phyloP scores from a whole-genome alignment of 2,797 vertebrate genomes.

The Microtus obscurus region DNA sequence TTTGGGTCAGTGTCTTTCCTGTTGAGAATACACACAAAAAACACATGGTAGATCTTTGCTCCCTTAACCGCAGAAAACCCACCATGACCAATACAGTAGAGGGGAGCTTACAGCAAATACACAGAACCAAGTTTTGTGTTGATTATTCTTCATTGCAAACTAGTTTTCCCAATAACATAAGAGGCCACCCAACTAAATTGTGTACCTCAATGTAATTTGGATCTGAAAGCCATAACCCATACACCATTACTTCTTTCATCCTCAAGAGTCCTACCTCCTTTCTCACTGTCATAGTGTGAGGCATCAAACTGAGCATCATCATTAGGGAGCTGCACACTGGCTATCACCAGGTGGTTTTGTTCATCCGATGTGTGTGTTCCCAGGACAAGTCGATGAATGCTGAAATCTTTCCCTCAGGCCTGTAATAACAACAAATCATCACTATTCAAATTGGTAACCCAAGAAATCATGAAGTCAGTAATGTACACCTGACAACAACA shows the following conservation, averaged over 20 bases:
- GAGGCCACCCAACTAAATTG: background rate
- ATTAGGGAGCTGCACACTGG: slow-evolving; percentile 97
- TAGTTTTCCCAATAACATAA: slow-evolving; percentile 41
- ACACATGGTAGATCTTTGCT: background rate
- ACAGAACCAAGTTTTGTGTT: slow-evolving; percentile 33
- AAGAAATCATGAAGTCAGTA: background rate
- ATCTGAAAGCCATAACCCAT: background rate
- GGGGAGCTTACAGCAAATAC: background rate
- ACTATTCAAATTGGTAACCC: slow-evolving; percentile 58
- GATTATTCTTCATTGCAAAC: background rate
- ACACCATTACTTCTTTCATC: slow-evolving; percentile 24
- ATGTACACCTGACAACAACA: background rate
- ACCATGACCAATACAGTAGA: background rate
- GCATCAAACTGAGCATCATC: slow-evolving; percentile 99
- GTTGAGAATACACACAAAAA: background rate
- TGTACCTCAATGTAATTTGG: background rate
- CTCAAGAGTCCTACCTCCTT: slow-evolving; percentile 92
- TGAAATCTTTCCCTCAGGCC: slow-evolving; percentile 98
- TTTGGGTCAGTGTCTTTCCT: background rate
- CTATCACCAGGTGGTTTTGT: slow-evolving; percentile 98
- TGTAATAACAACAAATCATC: slow-evolving; percentile 81
- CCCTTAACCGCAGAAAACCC: slow-evolving; percentile 29
- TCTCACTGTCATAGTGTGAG: slow-evolving; percentile 98
- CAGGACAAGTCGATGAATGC: slow-evolving; percentile 96
- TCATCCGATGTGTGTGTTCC: slow-evolving; percentile 89